Base-by-base conservation (phyloP, 2,113 vertebrate species). In the Saccopteryx bilineata region DNA sequence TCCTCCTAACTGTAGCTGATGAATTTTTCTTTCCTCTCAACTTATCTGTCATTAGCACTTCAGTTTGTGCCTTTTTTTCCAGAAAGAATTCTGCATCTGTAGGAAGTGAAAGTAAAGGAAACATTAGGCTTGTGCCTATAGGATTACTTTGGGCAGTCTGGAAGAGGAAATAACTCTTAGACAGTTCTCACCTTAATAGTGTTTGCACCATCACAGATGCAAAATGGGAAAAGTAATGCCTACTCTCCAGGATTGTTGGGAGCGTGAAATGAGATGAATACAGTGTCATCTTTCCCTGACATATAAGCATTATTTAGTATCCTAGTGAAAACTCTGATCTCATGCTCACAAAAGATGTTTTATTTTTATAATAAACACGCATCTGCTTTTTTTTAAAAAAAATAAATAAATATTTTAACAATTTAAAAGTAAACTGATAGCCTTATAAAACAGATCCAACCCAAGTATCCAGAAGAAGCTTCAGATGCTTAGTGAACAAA, bases 311-410 rank as follows among this genome's bases (percentile, higher is more conserved):
- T 75, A 61, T 76, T 80, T 90, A 68, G 52, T 23, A 61, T 28
- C 50, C 46, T 33, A 84, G 66, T 72, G 21, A 28, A 82, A 69
- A 52, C 95, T 72, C 82, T 90, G 63, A 95, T 82, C 68, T 86
- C 58, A 58, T 81, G 84, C 90, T 94, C 94, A 76, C 50, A 74
- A 87, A 91, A 91, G 33, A 9, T 76, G 39, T 82, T 95, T 90
- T 94, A 66, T 86, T 61, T 92, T 89, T 26, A 63, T 52, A n/a
- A 78, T 65, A 93, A 95, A 52, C 6, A 56, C 26, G 58, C 23
- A 81, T 39, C 61, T 97, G 76, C 39, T 92, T 85, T 81, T n/a
- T 52, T 54, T 95, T 93, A 63, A 31, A 91, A 87, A 87, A 85
- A 10, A 3, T 39, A 39, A 84, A 10, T 54, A 80, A 68, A 31